These are phyloP conservation scores for Eumaeus atala DNA, from an alignment of 1,140 invertebrate species.

Conservation along the genomic window DNA sequence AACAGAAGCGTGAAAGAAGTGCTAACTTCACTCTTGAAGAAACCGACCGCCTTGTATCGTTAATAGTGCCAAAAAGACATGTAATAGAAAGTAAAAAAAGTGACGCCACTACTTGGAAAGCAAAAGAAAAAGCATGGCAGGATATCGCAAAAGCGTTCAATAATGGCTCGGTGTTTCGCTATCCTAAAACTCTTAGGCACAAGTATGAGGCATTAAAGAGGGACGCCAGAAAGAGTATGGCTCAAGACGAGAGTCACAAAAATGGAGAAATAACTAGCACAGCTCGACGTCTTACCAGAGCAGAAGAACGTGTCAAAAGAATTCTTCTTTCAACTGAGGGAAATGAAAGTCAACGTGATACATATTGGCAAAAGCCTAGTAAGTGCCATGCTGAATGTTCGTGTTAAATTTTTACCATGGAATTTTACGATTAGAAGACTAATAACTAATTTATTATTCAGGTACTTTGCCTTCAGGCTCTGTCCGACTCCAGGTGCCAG, in stretches of 20 bases:
- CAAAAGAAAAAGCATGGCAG: slow-evolving; percentile 22
- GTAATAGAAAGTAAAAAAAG: slow-evolving; percentile 27
- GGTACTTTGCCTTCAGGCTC: no score
- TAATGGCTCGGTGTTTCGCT: slow-evolving; percentile 15
- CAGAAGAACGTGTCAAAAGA: slow-evolving; percentile 3
- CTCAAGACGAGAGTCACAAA: no score
- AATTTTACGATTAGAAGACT: no score
- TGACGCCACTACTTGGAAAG: slow-evolving; percentile 23
- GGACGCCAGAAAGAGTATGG: no score
- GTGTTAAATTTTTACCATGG: no score
- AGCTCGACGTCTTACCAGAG: neutral
- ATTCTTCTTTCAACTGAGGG: slow-evolving; percentile 6
- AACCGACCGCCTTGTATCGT: slow-evolving; percentile 15
- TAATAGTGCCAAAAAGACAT: slow-evolving; percentile 16
- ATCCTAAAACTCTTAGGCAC: slow-evolving; percentile 17
- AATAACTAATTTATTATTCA: no score
- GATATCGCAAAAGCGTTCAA: slow-evolving; percentile 15
- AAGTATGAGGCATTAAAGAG: no score
- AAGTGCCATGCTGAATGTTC: no score
- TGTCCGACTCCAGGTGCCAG: no score
- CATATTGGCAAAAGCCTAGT: neutral
- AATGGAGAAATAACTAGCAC: slow-evolving; percentile 13
- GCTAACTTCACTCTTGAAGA: slow-evolving; percentile 22
- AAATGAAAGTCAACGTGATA: slow-evolving; percentile 14
- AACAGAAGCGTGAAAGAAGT: slow-evolving; percentile 16